These are phyloP conservation scores for Uropetala carovei DNA, from an alignment of 2,888 invertebrate genomes.

Conservation along the genomic window DNA sequence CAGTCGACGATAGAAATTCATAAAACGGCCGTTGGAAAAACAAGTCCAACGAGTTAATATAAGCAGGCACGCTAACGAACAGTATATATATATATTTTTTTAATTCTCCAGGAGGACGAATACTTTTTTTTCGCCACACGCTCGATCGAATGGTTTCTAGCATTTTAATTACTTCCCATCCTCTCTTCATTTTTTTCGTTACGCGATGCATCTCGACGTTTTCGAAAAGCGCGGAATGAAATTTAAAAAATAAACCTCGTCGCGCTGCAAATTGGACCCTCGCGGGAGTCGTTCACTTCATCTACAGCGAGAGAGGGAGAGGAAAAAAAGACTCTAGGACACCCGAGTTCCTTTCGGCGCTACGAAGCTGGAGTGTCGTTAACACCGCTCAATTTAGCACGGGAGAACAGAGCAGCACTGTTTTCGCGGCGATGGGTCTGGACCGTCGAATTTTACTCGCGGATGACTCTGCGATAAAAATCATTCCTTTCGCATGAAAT, in stretches of 20 bases:
- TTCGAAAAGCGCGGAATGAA: slow-evolving; percentile 9
- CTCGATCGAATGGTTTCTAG: neutral
- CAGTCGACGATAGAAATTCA: neutral
- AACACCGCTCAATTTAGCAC: neutral
- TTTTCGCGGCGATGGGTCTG: too few species aligned
- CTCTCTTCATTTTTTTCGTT: too few species aligned
- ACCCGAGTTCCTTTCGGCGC: neutral
- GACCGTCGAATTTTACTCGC: too few species aligned
- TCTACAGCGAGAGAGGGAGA: too few species aligned
- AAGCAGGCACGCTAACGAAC: slow-evolving; percentile 14
- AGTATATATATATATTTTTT: neutral
- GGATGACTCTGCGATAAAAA: too few species aligned
- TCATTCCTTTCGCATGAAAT: too few species aligned
- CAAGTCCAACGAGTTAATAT: neutral
- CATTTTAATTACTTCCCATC: slow-evolving; percentile 2
- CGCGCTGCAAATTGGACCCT: too few species aligned
- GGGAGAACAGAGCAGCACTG: neutral
- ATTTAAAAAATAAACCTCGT: neutral
- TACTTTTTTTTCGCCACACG: neutral
- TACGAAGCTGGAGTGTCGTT: neutral
- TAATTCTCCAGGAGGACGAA: neutral
- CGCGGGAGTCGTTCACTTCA: too few species aligned
- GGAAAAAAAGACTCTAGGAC: neutral
- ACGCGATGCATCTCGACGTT: neutral
- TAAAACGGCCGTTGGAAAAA: neutral